Evolutionary conservation across 2,113 vertebrate species (phyloP).

Genomic region (Catharus fuscescens): DNA sequence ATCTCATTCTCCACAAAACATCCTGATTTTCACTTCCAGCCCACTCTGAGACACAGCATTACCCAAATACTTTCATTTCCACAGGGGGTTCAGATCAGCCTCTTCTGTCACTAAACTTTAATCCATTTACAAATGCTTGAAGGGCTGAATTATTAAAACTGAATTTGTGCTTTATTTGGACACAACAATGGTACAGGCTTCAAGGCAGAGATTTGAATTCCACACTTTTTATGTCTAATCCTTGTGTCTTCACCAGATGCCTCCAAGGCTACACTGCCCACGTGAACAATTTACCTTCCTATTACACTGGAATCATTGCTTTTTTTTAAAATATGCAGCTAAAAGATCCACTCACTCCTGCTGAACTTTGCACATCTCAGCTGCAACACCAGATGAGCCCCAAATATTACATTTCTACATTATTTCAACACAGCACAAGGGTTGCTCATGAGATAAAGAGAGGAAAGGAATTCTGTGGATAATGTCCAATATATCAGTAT

Average conservation of each 20-base stretch:
- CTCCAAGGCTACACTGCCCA: not conserved
- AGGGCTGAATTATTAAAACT: not conserved
- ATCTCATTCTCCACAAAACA: not conserved
- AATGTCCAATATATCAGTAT: not conserved
- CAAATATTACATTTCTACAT: not conserved
- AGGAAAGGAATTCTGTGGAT: not conserved
- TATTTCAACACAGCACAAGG: not conserved
- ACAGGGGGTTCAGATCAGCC: not conserved
- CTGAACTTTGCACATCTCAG: not conserved
- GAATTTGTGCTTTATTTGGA: constrained; percentile 1
- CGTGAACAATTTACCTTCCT: not conserved
- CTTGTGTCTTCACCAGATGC: not conserved
- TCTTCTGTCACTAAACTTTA: not conserved
- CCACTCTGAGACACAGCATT: accelerated
- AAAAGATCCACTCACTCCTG: not conserved
- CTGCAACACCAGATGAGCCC: not conserved
- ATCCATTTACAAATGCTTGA: not conserved
- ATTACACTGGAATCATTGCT: not conserved
- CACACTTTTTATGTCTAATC: not conserved
- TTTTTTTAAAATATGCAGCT: not conserved
- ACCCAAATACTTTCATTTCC: not conserved
- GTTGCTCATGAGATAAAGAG: not conserved
- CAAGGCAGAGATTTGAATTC: not conserved
- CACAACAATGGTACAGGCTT: not conserved
- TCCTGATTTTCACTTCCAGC: not conserved